Conservation (phyloP, 2,113 vertebrate species). For the Atractosteus spatula region DNA sequence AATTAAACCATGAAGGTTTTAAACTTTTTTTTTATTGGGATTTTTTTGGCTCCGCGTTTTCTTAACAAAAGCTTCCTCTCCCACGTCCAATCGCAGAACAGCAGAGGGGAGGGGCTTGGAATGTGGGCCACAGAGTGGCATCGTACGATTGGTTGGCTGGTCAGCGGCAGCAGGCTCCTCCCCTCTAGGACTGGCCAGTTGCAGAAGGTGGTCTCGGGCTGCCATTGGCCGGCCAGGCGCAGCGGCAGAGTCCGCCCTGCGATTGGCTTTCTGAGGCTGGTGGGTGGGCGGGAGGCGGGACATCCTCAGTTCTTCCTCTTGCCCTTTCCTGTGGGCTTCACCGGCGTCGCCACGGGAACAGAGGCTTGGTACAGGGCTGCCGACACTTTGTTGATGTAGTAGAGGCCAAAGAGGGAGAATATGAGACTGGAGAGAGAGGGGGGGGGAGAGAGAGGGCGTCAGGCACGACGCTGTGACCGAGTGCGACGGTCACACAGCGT, state of each 20-base stretch:
- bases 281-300: neutral
- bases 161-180: neutral
- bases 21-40: no score
- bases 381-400: constrained; percentile 96
- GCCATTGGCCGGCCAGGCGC: neutral
- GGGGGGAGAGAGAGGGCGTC: neutral
- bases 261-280: neutral
- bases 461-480: fast-evolving
- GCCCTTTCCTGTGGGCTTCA: constrained; percentile 82
- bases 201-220: neutral
- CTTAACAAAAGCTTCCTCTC: no score
- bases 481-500: neutral
- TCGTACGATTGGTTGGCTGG: constrained; percentile 3
- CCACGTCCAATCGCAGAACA: neutral
- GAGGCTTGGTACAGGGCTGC: constrained; percentile 84
- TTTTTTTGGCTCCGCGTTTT: no score
- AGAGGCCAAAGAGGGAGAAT: constrained; percentile 87
- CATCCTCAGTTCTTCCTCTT: constrained; percentile 84
- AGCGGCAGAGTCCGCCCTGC: neutral
- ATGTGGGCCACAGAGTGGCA: constrained; percentile 2
- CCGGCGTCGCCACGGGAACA: constrained; percentile 48
- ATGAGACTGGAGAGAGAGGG: constrained; percentile 72
- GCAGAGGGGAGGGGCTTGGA: neutral
- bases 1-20: no score
- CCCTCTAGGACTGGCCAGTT: neutral